These are phyloP conservation scores for Dasysyrphus albostriatus DNA, from an alignment of 2,888 invertebrate species.

Conservation along the genomic window DNA sequence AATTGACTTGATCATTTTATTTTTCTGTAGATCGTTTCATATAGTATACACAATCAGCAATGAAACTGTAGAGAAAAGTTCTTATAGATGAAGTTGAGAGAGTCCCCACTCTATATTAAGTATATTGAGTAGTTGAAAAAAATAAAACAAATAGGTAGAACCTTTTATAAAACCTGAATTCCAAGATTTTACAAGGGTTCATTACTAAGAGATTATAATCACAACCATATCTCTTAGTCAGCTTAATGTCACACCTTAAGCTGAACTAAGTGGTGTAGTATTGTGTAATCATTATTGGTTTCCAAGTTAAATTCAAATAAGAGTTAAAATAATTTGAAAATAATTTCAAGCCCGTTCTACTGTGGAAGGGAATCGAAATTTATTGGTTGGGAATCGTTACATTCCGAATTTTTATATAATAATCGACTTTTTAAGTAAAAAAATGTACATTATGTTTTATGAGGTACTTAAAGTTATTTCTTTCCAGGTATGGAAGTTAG, in stretches of 20 bases:
- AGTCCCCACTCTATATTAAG: background rate
- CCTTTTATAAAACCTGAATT: slow-evolving; percentile 50
- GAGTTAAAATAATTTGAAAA: background rate
- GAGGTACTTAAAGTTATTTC: too few relatives aligned
- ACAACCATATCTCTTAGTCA: background rate
- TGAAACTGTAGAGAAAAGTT: background rate
- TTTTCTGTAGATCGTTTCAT: slow-evolving; percentile 35
- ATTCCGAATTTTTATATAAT: too few relatives aligned
- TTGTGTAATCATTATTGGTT: background rate
- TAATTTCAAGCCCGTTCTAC: background rate
- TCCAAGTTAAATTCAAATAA: too few relatives aligned
- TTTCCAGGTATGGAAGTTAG: too few relatives aligned
- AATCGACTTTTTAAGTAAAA: too few relatives aligned
- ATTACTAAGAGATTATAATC: slow-evolving; percentile 15
- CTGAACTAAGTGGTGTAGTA: background rate
- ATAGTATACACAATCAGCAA: background rate
- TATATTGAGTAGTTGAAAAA: background rate
- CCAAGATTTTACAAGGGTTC: slow-evolving; percentile 9
- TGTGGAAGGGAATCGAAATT: too few relatives aligned
- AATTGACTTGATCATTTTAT: slow-evolving; percentile 53
- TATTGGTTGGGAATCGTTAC: too few relatives aligned
- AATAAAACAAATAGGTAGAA: background rate
- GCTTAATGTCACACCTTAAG: slow-evolving; percentile 46
- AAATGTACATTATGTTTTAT: too few relatives aligned
- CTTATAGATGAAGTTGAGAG: background rate